Conservation (phyloP, 2,113 vertebrate genomes). For the Hiodon alosoides region DNA sequence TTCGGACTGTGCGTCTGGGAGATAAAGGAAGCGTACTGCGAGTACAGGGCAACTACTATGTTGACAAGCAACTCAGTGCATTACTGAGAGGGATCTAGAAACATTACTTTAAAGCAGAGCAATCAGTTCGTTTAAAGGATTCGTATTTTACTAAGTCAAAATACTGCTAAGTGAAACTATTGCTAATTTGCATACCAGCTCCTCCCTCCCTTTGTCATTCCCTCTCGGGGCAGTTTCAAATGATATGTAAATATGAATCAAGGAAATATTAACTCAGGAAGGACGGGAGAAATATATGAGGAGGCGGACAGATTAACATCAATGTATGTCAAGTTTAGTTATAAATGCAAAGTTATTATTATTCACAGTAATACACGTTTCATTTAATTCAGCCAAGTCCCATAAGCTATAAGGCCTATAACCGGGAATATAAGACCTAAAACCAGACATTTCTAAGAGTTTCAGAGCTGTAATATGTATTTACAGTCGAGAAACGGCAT, state of each 20-base stretch:
- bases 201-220: conserved; percentile 46
- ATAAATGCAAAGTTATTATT: background rate
- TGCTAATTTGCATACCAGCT: conserved; percentile 54
- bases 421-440: background rate
- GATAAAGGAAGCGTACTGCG: too few species aligned
- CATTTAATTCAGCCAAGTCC: background rate
- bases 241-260: conserved; percentile 45
- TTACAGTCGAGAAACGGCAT: too few species aligned
- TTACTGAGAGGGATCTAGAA: background rate
- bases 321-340: background rate
- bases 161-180: conserved; percentile 5
- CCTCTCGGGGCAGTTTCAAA: conserved; percentile 41
- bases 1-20: too few species aligned
- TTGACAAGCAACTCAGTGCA: background rate
- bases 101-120: background rate
- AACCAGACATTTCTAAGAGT: background rate
- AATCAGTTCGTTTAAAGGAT: conserved; percentile 49
- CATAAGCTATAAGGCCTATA: background rate
- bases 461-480: too few species aligned
- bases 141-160: conserved; percentile 34
- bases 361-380: background rate
- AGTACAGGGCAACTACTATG: too few species aligned
- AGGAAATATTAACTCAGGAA: conserved; percentile 45
- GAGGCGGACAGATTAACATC: background rate
- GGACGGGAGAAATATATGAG: conserved; percentile 32